These are phyloP conservation scores for Agrotis exclamationis DNA, from an alignment of 2,888 invertebrate species.

Conservation along the genomic window DNA sequence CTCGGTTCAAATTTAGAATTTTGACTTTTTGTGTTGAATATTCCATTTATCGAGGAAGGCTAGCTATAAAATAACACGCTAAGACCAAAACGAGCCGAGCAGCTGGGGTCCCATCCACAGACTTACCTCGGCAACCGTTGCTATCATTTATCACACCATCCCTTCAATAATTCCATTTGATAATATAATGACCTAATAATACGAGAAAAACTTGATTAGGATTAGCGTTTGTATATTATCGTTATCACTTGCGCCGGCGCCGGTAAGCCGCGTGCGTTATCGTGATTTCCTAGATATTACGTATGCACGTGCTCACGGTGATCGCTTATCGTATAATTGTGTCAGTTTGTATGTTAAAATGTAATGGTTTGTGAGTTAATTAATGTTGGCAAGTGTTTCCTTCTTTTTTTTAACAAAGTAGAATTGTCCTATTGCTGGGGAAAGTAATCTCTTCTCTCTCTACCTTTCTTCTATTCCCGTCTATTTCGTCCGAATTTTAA, in stretches of 20 bases:
- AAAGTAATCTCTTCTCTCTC: background rate
- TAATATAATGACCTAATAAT: conserved; percentile 39
- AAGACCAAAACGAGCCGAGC: no score
- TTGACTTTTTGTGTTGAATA: no score
- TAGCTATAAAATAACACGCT: no score
- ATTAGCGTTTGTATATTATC: conserved; percentile 61
- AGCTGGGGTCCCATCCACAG: background rate
- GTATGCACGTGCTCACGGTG: conserved; percentile 55
- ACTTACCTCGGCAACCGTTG: background rate
- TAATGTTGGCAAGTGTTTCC: background rate
- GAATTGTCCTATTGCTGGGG: background rate
- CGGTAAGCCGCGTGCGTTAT: conserved; percentile 70
- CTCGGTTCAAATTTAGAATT: no score
- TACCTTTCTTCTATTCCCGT: no score
- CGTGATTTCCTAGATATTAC: conserved; percentile 78
- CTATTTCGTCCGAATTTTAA: no score
- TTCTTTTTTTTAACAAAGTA: no score
- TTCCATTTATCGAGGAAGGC: no score
- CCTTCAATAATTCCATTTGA: background rate
- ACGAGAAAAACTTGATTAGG: conserved; percentile 54
- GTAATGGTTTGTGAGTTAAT: conserved; percentile 10
- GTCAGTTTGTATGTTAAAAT: conserved; percentile 19
- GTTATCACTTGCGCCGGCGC: conserved; percentile 72
- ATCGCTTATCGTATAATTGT: conserved; percentile 61
- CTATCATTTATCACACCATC: background rate